Evolutionary conservation across 37 sponge, comb jelly and placozoan species (phyloP).

Genomic region (Corticium candelabrum): DNA sequence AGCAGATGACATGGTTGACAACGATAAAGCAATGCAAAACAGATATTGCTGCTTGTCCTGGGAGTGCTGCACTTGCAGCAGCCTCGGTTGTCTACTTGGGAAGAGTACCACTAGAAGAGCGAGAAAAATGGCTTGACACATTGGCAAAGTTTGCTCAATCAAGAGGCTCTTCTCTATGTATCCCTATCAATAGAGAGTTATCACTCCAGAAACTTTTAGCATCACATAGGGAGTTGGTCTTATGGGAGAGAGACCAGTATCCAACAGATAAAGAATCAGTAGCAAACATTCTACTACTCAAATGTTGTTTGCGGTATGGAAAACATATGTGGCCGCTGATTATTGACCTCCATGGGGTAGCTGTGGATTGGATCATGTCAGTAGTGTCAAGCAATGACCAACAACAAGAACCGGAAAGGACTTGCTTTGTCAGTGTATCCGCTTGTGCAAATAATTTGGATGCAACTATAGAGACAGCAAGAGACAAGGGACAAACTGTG

Average conservation of each 20-base stretch:
- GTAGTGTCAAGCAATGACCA: no score
- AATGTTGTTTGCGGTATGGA: background rate
- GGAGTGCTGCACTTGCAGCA: background rate
- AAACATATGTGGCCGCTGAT: background rate
- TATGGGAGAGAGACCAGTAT: background rate
- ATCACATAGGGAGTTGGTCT: background rate
- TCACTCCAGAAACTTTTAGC: background rate
- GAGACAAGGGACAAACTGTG: background rate
- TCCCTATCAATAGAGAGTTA: no score
- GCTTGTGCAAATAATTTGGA: background rate
- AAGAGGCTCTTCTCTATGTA: no score
- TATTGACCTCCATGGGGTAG: background rate
- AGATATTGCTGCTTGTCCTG: background rate
- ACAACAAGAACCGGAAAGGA: no score
- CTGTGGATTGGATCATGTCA: no score
- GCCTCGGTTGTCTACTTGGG: background rate
- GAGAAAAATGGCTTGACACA: background rate
- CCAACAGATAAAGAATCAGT: background rate
- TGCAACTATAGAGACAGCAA: background rate
- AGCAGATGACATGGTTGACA: background rate
- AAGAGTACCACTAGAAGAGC: background rate
- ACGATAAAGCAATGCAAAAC: background rate
- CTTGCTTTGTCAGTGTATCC: background rate
- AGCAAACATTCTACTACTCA: background rate
- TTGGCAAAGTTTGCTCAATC: background rate